Evolutionary conservation across 2,888 invertebrate genomes (phyloP), one percentile per base, ranked within the genome.

Genomic region (Sesamia inferens): DNA sequence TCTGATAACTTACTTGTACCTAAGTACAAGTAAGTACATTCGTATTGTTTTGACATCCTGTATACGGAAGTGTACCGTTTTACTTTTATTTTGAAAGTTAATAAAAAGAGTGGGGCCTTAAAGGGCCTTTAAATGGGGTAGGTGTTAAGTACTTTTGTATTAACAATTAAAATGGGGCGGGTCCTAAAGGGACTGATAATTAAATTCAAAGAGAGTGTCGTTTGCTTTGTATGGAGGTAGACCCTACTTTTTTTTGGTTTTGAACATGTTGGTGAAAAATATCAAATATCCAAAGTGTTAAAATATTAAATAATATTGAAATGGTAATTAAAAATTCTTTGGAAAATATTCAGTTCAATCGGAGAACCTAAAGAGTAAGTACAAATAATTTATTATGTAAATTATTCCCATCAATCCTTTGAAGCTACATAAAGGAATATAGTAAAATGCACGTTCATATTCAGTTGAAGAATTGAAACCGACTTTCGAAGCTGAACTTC

Each of bases 381-480:
- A 51, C 19, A 8, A 51, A 51, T 19, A 0, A 8, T 51, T 19
- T 51, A 3, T 19, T 62, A 22, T 64, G 5, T 14, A 0, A n/a
- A 19, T 24, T 11, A 44, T 63, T 19, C 7, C 4, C 7, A 47
- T 24, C 47, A 7, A 13, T 24, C 19, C 5, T 24, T 24, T 51
- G 13, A 31, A 24, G 8, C 51, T 19, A 14, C 8, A 51, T 19
- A 48, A 24, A 51, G 0, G 19, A 64, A 64, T 51, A 31, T 31
- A 58, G 16, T 31, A 55, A 84, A 83, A 74, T 71, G 13, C 62
- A 54, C 51, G 44, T 51, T 67, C 58, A 71, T 70, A 62, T 78
- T 81, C 59, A 68, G 39, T 55, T 54, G 22, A 75, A 80, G 84
- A 84, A 85, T 79, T 71, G 77, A 84, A 74, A 72, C 68, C 63